Base-by-base conservation (phyloP, 1,140 invertebrate species). In the Nylanderia fulva region DNA sequence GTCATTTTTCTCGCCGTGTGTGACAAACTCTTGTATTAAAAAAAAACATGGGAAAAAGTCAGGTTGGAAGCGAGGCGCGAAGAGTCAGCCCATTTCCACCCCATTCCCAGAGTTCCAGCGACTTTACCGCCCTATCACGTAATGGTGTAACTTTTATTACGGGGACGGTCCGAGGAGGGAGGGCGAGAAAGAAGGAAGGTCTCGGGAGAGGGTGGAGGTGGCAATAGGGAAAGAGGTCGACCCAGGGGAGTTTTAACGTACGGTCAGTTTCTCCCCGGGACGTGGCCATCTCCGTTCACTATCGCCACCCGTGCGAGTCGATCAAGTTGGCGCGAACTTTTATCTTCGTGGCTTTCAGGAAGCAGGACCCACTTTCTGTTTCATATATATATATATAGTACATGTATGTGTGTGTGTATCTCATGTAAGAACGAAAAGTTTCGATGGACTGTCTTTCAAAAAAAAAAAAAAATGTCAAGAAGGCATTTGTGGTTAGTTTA, bases 71-170 rank as follows among this genome's bases (percentile, higher is more conserved):
- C 68, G 39, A 42, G 18, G 45, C 48, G 68, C 9, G 45, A 18
- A n/a, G 24, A 42, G 33, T 82, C 64, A 71, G 18, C 56, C 66
- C 39, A n/a, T 82, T 45, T 82, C 29, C 4, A 68, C 27, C 18
- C 36, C 39, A 18, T 88, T 60, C 58, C 64, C 33, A 82, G n/a
- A n/a, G 56, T 82, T 82, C 63, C 84, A 64, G 77, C 45, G 87
- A 91, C 90, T 91, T 90, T 89, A 90, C 87, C 77, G 77, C 82
- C 87, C 87, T 90, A 92, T 93, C 92, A 88, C 93, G 90, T 93
- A 93, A 93, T 92, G 91, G 90, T 90, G 91, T 89, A 93, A 92
- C 88, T 93, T 93, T 93, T 92, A 88, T 89, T 87, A 75, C 69
- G 66, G 15, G 60, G 21, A 77, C 58, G 63, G 60, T 80, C 48